phyloP scores from a whole-genome alignment of 1,140 invertebrate genomes.

The Drosophila burlai region DNA sequence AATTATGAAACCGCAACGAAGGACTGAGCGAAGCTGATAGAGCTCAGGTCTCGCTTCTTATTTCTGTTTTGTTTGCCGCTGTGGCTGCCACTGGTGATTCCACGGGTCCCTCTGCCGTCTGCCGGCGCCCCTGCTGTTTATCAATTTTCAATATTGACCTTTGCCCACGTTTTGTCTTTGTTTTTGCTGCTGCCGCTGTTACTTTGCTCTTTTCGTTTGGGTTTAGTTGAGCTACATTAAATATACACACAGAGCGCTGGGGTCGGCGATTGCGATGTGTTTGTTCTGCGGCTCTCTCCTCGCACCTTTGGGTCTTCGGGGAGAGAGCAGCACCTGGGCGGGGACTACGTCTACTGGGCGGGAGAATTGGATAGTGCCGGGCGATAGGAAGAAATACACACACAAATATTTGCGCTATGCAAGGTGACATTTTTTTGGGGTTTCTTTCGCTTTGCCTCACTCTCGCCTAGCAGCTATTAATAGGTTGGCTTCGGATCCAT shows the following conservation, averaged over 20 bases:
- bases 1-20: conserved; percentile 72
- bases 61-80: conserved; percentile 32
- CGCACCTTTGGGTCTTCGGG: conserved; percentile 55
- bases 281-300: conserved; percentile 61
- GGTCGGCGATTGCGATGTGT: conserved; percentile 41
- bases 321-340: conserved; percentile 38
- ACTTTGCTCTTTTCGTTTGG: conserved; percentile 48
- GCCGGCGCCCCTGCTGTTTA: conserved; percentile 63
- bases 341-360: too few species aligned
- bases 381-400: conserved; percentile 30
- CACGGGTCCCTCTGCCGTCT: conserved; percentile 14
- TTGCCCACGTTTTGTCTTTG: conserved; percentile 64
- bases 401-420: conserved; percentile 68
- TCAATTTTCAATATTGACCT: conserved; percentile 83
- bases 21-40: conserved; percentile 57
- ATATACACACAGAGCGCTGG: conserved; percentile 49
- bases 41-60: conserved; percentile 50
- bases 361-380: conserved; percentile 1
- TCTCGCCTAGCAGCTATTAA: conserved; percentile 28
- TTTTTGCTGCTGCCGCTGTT: conserved; percentile 23
- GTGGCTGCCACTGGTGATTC: conserved; percentile 21
- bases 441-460: not conserved
- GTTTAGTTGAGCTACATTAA: conserved; percentile 72
- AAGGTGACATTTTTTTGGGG: conserved; percentile 51
- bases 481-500: conserved; percentile 15